Percentiles rank a stretch among this genome's conserved stretches.
Conservation (phyloP, 2,113 vertebrate genomes). For the Cheirogaleus medius region DNA sequence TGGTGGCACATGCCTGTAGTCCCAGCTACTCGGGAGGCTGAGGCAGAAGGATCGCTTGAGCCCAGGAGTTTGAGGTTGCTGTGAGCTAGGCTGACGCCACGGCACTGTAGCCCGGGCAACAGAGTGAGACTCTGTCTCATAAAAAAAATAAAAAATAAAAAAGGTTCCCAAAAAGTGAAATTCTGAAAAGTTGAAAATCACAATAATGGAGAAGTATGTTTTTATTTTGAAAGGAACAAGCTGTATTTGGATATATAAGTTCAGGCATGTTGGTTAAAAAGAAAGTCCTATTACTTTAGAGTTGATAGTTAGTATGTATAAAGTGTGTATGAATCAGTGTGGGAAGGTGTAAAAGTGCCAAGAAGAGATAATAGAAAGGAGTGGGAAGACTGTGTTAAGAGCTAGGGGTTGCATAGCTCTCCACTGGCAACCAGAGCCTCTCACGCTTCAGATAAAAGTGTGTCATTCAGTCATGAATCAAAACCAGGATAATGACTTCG, state of each 20-base stretch:
- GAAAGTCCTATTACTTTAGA: constrained; percentile 3
- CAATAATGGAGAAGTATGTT: not conserved
- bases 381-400: not conserved
- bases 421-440: not conserved
- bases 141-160: no score
- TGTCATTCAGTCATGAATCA: not conserved
- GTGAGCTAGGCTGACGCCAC: no score
- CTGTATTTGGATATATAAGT: not conserved
- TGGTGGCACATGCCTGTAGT: no score
- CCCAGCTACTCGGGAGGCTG: no score
- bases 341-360: not conserved
- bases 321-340: not conserved
- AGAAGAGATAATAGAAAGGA: not conserved
- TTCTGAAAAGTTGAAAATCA: not conserved
- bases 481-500: not conserved
- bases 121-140: no score
- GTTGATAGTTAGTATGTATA: not conserved
- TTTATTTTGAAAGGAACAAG: not conserved
- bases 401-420: not conserved
- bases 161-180: not conserved
- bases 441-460: not conserved
- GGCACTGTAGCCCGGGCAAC: no score
- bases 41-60: no score
- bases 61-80: no score
- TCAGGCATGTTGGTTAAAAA: not conserved